These are phyloP conservation scores for Macaria notata DNA, from an alignment of 2,888 invertebrate species.

Conservation along the genomic window DNA sequence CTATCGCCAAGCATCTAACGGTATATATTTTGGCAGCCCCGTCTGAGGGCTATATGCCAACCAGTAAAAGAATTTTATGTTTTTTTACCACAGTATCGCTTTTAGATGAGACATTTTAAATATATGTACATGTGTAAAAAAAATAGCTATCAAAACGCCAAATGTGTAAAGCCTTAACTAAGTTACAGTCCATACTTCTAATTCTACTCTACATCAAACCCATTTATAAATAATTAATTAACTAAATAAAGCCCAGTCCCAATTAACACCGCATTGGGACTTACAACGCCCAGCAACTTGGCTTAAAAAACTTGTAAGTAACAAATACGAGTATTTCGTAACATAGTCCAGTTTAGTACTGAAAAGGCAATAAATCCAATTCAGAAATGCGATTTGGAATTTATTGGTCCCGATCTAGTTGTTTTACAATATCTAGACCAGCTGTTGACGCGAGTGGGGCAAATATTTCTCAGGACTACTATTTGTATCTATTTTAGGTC, in stretches of 20 bases:
- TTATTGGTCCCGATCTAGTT: constrained; percentile 65
- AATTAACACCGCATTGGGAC: constrained; percentile 16
- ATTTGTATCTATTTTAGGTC: not conserved
- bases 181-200: no score
- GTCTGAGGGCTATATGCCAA: no score
- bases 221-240: no score
- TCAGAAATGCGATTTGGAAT: constrained; percentile 68
- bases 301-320: constrained; percentile 28
- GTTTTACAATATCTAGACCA: constrained; percentile 55
- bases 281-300: constrained; percentile 14
- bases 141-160: no score
- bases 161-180: no score
- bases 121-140: no score
- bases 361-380: constrained; percentile 57
- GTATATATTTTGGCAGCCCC: no score
- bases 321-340: constrained; percentile 42
- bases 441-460: constrained; percentile 42
- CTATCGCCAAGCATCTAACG: no score
- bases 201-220: no score
- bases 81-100: no score
- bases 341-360: constrained; percentile 44
- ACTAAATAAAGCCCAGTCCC: not conserved
- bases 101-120: no score
- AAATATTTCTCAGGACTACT: constrained; percentile 54
- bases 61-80: no score